These are phyloP conservation scores for Meteorus sp. DNA, from an alignment of 1,140 invertebrate species.

Conservation along the genomic window DNA sequence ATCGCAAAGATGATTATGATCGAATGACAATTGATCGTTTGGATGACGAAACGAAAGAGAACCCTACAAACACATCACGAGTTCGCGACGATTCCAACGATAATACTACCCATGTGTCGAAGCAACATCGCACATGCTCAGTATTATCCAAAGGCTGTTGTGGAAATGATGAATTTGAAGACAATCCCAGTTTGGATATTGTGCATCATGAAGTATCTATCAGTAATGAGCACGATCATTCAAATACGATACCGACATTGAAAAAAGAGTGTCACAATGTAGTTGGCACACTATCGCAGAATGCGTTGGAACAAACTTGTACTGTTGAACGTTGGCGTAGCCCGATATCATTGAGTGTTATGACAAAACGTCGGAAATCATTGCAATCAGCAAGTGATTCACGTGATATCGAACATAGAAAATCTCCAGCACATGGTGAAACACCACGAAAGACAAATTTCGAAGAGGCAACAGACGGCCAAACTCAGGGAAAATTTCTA, in stretches of 20 bases:
- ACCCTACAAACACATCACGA: slow-evolving; percentile 20
- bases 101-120: slow-evolving; percentile 6
- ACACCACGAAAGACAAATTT: slow-evolving; percentile 34
- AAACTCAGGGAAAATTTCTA: slow-evolving; percentile 20
- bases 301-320: slow-evolving; percentile 3
- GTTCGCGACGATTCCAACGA: slow-evolving; percentile 1
- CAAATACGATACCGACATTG: not conserved
- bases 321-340: slow-evolving; percentile 13
- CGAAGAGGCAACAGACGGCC: slow-evolving; percentile 28
- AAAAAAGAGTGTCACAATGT: not conserved
- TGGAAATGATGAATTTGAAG: slow-evolving; percentile 11
- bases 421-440: slow-evolving; percentile 39
- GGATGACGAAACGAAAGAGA: slow-evolving; percentile 33
- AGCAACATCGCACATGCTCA: slow-evolving; percentile 21
- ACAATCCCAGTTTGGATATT: not conserved
- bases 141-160: slow-evolving; percentile 14
- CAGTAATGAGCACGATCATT: not conserved
- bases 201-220: too few species aligned
- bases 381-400: slow-evolving; percentile 18
- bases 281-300: not conserved
- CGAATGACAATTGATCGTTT: slow-evolving; percentile 36
- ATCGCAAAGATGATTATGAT: slow-evolving; percentile 46
- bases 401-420: slow-evolving; percentile 28
- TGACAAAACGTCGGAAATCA: slow-evolving; percentile 25
- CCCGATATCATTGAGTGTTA: slow-evolving; percentile 8